Base-by-base conservation (phyloP, 2,888 invertebrate genomes). In the Lamellibrachia columna region DNA sequence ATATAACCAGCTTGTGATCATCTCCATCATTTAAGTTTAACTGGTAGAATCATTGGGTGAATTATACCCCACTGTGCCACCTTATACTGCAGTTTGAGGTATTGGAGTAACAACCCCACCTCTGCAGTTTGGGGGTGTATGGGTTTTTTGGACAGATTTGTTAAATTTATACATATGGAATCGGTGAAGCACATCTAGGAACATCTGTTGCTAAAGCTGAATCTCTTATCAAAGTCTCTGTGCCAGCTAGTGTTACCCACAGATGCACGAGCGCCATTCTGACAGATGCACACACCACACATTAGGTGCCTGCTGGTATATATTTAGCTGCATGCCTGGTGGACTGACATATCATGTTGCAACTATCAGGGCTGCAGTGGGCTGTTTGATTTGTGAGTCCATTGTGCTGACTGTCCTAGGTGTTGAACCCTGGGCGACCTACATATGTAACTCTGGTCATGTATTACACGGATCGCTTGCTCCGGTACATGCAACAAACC, bases 301-400 rank as follows among this genome's bases (percentile, higher is more conserved):
- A 75, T n/a, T 75, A 75, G 15, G 6, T 22, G 75, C 75, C 3
- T 11, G 75, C 75, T 75, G 75, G 55, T 15, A n/a, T 75, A 75
- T 75, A 75, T 75, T 75, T 75, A 75, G 75, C 75, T 75, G 75
- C 75, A 75, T 75, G 75, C 75, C 75, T 75, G 75, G 75, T n/a
- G 22, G n/a, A 22, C 75, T 75, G 75, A 75, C 75, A 22, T 75
- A 75, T 75, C 75, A 75, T 75, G 75, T 75, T 75, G 75, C 75
- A 15, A 6, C 22, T 75, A 75, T 75, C 75, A 75, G 75, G 75
- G 22, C 75, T 75, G 75, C 75, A 22, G 75, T 75, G 75, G 15
- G 22, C 75, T 75, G 75, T 75, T 75, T 75, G 75, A 75, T 75
- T 75, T 75, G 75, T 75, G 75, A 15, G 22, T 75, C 75, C 75